phyloP scores from a whole-genome alignment of 2,797 vertebrate species.

The Siniperca obscura region DNA sequence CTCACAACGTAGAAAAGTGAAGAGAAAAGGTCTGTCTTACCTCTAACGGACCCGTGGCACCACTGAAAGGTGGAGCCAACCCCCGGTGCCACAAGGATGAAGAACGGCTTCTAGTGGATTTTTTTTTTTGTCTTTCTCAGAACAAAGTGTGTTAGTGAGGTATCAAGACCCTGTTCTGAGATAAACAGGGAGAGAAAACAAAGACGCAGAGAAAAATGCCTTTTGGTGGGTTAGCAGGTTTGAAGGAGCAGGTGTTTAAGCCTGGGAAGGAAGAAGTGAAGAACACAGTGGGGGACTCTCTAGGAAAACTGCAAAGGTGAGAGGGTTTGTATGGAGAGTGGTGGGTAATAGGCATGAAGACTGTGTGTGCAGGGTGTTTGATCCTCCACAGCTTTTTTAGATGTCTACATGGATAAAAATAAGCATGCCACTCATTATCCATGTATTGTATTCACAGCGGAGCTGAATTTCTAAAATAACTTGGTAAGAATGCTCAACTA shows the following conservation, averaged over 20 bases:
- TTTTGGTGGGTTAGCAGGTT: constrained; percentile 87
- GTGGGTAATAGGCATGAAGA: constrained; percentile 6
- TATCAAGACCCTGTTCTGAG: constrained; percentile 42
- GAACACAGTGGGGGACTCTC: constrained; percentile 88
- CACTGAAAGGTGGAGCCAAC: constrained; percentile 64
- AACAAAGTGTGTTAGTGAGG: constrained; percentile 52
- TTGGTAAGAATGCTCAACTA: constrained; percentile 10
- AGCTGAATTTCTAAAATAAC: not conserved
- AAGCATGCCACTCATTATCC: not conserved
- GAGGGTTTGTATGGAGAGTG: constrained; percentile 49
- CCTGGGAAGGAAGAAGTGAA: constrained; percentile 94
- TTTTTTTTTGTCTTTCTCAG: constrained; percentile 18
- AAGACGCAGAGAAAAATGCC: constrained; percentile 85
- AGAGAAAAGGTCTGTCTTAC: constrained; percentile 52
- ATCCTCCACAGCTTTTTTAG: not conserved
- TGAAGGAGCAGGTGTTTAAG: constrained; percentile 92
- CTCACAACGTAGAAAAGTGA: constrained; percentile 31
- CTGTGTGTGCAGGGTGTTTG: constrained; percentile 7
- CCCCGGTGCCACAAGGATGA: constrained; percentile 74
- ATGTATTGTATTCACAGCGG: not conserved
- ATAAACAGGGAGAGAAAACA: constrained; percentile 16
- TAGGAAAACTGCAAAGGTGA: constrained; percentile 97
- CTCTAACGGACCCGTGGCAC: constrained; percentile 64
- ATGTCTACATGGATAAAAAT: not conserved
- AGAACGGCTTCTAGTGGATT: constrained; percentile 74